Evolutionary conservation across 2,888 invertebrate genomes (phyloP), one percentile per base, ranked within the genome.

Genomic region (Elgonia sp.): DNA sequence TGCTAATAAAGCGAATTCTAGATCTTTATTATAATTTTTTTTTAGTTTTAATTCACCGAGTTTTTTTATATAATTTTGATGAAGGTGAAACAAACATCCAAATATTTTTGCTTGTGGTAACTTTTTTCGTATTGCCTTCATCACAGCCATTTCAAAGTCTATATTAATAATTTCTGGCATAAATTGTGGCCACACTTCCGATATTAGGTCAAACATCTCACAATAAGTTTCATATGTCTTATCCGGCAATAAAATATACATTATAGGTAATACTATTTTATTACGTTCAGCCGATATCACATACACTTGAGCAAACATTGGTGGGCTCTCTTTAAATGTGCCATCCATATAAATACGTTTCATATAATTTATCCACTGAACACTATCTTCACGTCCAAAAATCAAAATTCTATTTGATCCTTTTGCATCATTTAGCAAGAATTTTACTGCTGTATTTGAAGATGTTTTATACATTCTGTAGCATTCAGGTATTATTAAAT

Each of bases 351-450:
- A 65, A 14, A 65, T 42, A 10, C 10, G 20, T 10, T 60, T 60
- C 9, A 60, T n/a, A 29, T 60, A 10, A 12, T 60, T 60, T n/a
- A 29, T n/a, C 53, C 70, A 70, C 18, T 4, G 14, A 14, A 14
- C 16, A 70, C 21, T 29, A 29, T 70, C 53, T 16, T 70, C 53
- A 14, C 70, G 21, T n/a, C 70, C 70, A 70, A 70, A 53, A 21
- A 70, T 37, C 8, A 67, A 4, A 18, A 70, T 53, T 50, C 53
- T 53, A 29, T 70, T 70, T 53, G 21, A 16, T 50, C 20, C 37
- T 29, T 9, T 20, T 16, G 12, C n/a, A 70, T 70, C 53, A 29
- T 50, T 46, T n/a, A 70, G 20, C 14, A 53, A 29, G 29, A 53
- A 70, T n/a, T 42, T 42, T 29, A 70, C 53, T 53, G 29, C 16